These are phyloP conservation scores for Gallinago paraguaiae DNA, from an alignment of 2,113 vertebrate species.

Conservation along the genomic window DNA sequence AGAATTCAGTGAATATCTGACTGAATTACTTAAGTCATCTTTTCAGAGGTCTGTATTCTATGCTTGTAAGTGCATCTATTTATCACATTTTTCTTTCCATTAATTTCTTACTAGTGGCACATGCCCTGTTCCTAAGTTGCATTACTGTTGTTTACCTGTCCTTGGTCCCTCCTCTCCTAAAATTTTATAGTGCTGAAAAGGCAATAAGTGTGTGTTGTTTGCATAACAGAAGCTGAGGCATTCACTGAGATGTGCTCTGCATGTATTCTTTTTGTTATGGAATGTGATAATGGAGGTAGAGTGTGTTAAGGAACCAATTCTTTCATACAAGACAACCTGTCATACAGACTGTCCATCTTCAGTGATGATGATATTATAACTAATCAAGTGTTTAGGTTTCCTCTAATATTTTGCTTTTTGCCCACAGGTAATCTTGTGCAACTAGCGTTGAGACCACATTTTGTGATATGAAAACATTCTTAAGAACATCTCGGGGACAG, in stretches of 20 bases:
- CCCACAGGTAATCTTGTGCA: conserved; percentile 9
- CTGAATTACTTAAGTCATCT: not conserved
- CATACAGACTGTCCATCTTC: not conserved
- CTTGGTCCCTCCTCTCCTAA: not conserved
- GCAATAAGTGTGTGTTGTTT: not conserved
- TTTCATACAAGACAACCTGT: conserved; percentile 1
- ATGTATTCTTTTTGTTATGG: not conserved
- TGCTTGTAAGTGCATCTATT: not conserved
- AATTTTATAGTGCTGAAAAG: not conserved
- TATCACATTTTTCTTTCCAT: not conserved
- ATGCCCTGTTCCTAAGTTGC: not conserved
- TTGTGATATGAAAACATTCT: not conserved
- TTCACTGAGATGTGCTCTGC: not conserved
- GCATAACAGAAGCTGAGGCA: not conserved
- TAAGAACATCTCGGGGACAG: conserved; percentile 7
- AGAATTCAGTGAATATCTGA: not conserved
- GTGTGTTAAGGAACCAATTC: conserved; percentile 14
- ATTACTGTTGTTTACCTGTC: not conserved
- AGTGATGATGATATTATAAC: not conserved
- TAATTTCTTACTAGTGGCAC: not conserved
- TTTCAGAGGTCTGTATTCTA: not conserved
- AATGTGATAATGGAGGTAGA: not conserved
- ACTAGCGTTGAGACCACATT: not conserved
- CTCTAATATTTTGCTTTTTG: conserved; percentile 33
- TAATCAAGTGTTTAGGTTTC: not conserved